Evolutionary conservation across 2,888 invertebrate species (phyloP), one percentile per base, ranked within the genome.

Genomic region (Sepiola atlantica): DNA sequence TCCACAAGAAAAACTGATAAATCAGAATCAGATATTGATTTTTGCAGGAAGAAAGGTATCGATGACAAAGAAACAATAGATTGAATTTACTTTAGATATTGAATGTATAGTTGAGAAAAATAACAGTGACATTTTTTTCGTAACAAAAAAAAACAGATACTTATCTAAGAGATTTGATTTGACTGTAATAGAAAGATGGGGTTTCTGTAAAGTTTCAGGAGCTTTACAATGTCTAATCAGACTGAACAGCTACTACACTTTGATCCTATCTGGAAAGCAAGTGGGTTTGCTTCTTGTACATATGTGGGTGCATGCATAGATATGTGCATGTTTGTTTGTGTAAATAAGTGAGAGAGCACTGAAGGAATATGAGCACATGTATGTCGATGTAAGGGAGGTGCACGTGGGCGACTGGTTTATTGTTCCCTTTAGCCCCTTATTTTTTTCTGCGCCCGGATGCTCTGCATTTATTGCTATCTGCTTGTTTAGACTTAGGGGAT

Each of bases 101-200:
- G 8, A 45, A 45, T 45, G 4, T n/a, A n/a, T 8, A 8, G 45
- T 45, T 45, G 8, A 45, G 45, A 45, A 45, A 45, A 45, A 45
- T 45, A 45, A 45, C 8, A n/a, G n/a, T n/a, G n/a, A n/a, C n/a
- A n/a, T 45, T 8, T 45, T 45, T 45, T 45, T 45, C 8, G 45
- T 45, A 45, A 4, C 45, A 45, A 45, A 45, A 4, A 45, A n/a
- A n/a, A n/a, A n/a, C n/a, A 45, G 45, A 45, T 45, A 95, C 96
- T 95, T 95, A 97, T 99, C 98, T 97, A 99, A 98, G 96, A 99
- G 98, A 98, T 99, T 99, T 96, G 99, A 99, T 97, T 99, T 99
- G 94, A 99, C 99, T 94, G 99, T 99, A 96, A 99, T 98, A 97
- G 99, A 99, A 95, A 99, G 98, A 98, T 99, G 99, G 94, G 99